Base-by-base conservation (phyloP, 2,888 invertebrate genomes). In the Phorcus lineatus region DNA sequence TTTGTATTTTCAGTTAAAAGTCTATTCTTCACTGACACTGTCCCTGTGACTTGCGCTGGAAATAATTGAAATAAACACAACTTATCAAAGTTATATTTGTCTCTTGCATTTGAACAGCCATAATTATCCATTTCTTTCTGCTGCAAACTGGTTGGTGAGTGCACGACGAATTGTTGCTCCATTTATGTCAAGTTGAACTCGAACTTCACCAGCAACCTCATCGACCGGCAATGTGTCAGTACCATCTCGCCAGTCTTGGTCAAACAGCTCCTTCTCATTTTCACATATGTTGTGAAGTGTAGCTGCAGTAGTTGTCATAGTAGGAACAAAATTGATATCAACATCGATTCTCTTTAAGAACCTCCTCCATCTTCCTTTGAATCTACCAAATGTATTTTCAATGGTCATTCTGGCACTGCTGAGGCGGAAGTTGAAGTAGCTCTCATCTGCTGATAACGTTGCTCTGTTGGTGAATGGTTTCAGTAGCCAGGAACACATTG, bases 201-300 rank as follows among this genome's bases (percentile, higher is more conserved):
- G 47, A 47, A 47, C 47, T 47, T 47, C 47, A 47, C 47, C 47
- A 6, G 47, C 47, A 47, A 11, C 47, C 47, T 47, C 47, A 47
- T 47, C 47, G 13, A 47, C 47, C 47, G 47, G 47, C 47, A 47
- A 47, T 47, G 47, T 13, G 47, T 47, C 47, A 47, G 47, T 47
- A 13, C 36, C n/a, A 36, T 67, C 36, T 28, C 19, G n/a, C 74
- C 70, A 80, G 16, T 66, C 19, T 47, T 28, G 55, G 16, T 57
- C 53, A 40, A 82, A 82, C 24, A 36, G 53, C 22, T 79, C 80
- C n/a, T 55, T 53, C 22, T 62, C n/a, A 28, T 24, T 47, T 77
- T 82, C 82, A 28, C 76, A 80, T 9, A 82, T 75, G 77, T 82
- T 82, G 75, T 82, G 75, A 19, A 81, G 62, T 11, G 76, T 81